These are phyloP conservation scores for Palythoa caribaeorum DNA, from an alignment of 92 coral and sea anemone genomes.

Conservation along the genomic window DNA sequence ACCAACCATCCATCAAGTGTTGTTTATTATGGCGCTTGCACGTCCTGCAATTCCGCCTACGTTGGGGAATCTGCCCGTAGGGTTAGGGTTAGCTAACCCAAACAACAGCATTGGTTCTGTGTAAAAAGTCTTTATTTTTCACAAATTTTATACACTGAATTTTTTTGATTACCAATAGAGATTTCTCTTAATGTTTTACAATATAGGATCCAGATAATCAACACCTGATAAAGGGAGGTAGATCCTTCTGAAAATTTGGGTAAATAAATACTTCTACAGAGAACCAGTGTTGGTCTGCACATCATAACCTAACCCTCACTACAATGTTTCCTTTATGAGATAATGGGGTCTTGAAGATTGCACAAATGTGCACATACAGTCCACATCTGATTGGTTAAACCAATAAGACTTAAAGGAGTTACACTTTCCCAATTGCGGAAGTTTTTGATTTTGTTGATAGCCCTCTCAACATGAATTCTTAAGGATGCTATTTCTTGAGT, in stretches of 20 bases:
- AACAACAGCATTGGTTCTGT: constrained; percentile 15
- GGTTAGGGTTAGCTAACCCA: too few species aligned
- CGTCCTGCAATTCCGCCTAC: too few species aligned
- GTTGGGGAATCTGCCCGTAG: too few species aligned
- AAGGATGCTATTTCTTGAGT: constrained; percentile 56
- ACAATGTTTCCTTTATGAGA: constrained; percentile 29
- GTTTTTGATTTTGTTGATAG: constrained; percentile 58
- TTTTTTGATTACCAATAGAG: constrained; percentile 26
- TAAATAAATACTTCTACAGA: constrained; percentile 20
- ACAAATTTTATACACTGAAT: constrained; percentile 1
- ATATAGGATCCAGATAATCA: constrained; percentile 9
- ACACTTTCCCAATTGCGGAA: constrained; percentile 58
- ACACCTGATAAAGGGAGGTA: constrained; percentile 1
- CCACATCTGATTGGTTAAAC: constrained; percentile 59
- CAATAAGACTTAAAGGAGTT: constrained; percentile 13
- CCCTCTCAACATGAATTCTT: constrained; percentile 58
- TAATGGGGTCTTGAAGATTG: constrained; percentile 47
- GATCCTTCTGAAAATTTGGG: background rate
- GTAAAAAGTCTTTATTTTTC: constrained; percentile 5
- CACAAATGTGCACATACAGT: constrained; percentile 64
- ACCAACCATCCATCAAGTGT: too few species aligned
- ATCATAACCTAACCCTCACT: constrained; percentile 3
- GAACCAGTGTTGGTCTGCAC: constrained; percentile 14
- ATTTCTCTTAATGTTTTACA: constrained; percentile 13
- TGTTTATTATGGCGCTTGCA: too few species aligned